phyloP scores from a whole-genome alignment of 2,797 vertebrate genomes.

The Crotalus adamanteus region DNA sequence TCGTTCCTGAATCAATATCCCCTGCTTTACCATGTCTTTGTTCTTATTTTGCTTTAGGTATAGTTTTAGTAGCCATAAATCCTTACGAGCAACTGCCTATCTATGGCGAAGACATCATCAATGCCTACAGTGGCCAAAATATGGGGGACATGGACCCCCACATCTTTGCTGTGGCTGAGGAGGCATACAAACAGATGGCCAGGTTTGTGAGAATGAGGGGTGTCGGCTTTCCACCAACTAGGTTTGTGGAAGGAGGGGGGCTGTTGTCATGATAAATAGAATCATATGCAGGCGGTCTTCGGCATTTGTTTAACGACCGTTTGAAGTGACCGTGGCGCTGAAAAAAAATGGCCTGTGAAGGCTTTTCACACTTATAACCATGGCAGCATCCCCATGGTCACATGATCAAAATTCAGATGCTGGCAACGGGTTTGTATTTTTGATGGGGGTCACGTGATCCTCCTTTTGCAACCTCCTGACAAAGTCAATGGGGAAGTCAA shows the following conservation, averaged over 20 bases:
- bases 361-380: no score
- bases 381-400: no score
- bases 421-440: no score
- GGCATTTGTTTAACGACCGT: no score
- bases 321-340: no score
- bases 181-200: conserved; percentile 99
- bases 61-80: conserved; percentile 97
- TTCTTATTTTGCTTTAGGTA: conserved; percentile 75
- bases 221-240: background rate
- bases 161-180: conserved; percentile 97
- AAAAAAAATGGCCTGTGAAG: no score
- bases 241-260: background rate
- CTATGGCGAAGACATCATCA: conserved; percentile 96
- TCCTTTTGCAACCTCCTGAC: no score
- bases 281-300: no score
- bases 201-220: conserved; percentile 76
- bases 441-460: no score
- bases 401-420: no score
- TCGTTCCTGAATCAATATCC: background rate
- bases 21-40: conserved; percentile 12
- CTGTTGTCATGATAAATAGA: background rate
- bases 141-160: conserved; percentile 99
- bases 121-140: conserved; percentile 97
- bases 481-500: no score
- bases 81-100: conserved; percentile 95